phyloP scores from a whole-genome alignment of 2,888 invertebrate genomes.

The Coelinius sp. region DNA sequence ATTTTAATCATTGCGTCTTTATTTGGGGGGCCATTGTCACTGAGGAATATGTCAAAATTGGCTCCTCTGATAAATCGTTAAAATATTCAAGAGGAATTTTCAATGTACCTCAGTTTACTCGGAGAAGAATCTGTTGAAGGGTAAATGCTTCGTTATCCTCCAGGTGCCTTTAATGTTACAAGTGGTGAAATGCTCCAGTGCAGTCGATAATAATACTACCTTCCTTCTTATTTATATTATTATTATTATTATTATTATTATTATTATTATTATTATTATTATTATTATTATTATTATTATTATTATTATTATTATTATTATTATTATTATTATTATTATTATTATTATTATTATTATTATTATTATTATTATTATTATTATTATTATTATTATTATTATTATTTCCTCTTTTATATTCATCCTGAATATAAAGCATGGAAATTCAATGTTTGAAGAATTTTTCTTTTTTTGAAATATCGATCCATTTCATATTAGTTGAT shows the following conservation, averaged over 20 bases:
- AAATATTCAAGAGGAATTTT: neutral
- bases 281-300: neutral
- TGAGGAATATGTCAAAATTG: neutral
- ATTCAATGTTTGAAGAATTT: neutral
- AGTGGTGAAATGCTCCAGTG: neutral
- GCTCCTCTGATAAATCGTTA: neutral
- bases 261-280: neutral
- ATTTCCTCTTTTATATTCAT: neutral
- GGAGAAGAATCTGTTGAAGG: neutral
- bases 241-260: neutral
- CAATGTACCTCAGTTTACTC: neutral
- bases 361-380: neutral
- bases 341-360: neutral
- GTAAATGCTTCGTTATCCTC: neutral
- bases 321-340: neutral
- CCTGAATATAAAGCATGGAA: neutral
- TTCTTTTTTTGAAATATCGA: neutral
- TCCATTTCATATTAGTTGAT: neutral
- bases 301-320: neutral
- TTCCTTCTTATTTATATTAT: neutral
- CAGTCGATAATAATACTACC: neutral
- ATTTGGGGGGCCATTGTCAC: neutral
- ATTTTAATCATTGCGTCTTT: conserved; percentile 9
- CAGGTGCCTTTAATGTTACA: neutral
- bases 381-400: neutral